Conservation (phyloP, 2,113 vertebrate species). For the Istiophorus platypterus region DNA sequence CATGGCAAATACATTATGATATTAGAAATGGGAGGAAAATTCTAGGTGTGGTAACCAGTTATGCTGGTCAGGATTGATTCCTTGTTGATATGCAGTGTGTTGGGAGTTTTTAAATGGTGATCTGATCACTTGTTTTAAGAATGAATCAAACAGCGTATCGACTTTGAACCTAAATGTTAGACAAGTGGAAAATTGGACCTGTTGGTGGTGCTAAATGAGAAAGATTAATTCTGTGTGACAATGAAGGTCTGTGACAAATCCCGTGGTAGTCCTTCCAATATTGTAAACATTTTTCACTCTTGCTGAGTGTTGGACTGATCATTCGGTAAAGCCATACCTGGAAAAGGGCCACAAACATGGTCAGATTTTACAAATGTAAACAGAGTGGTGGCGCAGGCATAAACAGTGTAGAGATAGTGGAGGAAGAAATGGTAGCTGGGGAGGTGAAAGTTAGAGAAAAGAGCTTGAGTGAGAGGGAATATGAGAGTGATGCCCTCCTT, state of each 20-base stretch:
- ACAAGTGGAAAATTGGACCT: neutral
- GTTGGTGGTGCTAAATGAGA: neutral
- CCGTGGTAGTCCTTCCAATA: neutral
- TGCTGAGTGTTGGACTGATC: neutral
- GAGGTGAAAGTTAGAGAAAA: slow-evolving; percentile 2
- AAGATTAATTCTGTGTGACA: neutral
- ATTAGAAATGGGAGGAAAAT: neutral
- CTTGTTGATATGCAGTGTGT: neutral
- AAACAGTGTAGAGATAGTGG: neutral
- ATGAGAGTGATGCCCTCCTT: slow-evolving; percentile 7
- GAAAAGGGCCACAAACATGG: neutral
- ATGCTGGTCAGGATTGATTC: neutral
- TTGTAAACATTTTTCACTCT: neutral
- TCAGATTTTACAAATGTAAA: neutral
- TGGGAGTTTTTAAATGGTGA: neutral
- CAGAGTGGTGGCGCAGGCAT: neutral
- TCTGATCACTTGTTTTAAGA: no score
- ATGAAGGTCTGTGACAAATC: neutral
- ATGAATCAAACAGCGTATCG: neutral
- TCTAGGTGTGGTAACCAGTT: neutral
- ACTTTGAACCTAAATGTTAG: neutral
- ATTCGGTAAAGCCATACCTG: neutral
- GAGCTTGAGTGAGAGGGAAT: neutral
- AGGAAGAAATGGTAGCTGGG: slow-evolving; percentile 16
- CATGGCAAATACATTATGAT: neutral